Conservation (phyloP, 2,113 vertebrate species). For the Chaenogobius annularis region DNA sequence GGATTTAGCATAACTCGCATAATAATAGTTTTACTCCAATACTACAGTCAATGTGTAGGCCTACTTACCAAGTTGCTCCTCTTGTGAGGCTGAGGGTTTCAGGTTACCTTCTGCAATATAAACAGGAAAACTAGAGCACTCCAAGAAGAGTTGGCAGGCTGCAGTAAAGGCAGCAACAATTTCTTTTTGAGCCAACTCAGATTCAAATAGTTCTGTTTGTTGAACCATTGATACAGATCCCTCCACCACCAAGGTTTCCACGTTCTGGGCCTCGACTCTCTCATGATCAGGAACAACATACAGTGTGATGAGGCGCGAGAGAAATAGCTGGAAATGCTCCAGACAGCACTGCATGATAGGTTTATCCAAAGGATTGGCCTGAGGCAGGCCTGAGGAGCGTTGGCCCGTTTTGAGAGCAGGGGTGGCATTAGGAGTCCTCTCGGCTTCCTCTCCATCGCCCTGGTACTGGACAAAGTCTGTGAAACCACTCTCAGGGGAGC, state of each 20-base stretch:
- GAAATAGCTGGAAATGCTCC: constrained; percentile 94
- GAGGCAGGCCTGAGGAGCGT: constrained; percentile 60
- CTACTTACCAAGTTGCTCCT: constrained; percentile 77
- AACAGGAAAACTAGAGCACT: constrained; percentile 97
- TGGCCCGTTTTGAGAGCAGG: constrained; percentile 58
- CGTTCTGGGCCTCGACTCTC: constrained; percentile 58
- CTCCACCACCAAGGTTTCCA: constrained; percentile 33
- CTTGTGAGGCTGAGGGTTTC: constrained; percentile 83
- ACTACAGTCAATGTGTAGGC: background rate
- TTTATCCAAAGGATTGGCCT: constrained; percentile 82
- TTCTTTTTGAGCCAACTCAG: constrained; percentile 77
- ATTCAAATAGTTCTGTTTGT: constrained; percentile 52
- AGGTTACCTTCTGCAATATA: constrained; percentile 96
- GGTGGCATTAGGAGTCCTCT: constrained; percentile 65
- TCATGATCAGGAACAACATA: constrained; percentile 81
- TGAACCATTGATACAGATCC: constrained; percentile 46
- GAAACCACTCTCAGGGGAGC: constrained; percentile 91
- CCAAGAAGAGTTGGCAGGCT: constrained; percentile 95
- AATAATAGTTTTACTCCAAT: background rate
- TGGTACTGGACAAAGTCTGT: constrained; percentile 96
- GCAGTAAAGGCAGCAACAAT: constrained; percentile 90
- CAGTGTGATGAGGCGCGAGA: constrained; percentile 88
- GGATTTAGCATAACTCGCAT: background rate
- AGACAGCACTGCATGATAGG: constrained; percentile 97
- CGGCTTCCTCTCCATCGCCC: constrained; percentile 79